Evolutionary conservation across 2,113 vertebrate genomes (phyloP).

Genomic region (Cercopithecus mona): DNA sequence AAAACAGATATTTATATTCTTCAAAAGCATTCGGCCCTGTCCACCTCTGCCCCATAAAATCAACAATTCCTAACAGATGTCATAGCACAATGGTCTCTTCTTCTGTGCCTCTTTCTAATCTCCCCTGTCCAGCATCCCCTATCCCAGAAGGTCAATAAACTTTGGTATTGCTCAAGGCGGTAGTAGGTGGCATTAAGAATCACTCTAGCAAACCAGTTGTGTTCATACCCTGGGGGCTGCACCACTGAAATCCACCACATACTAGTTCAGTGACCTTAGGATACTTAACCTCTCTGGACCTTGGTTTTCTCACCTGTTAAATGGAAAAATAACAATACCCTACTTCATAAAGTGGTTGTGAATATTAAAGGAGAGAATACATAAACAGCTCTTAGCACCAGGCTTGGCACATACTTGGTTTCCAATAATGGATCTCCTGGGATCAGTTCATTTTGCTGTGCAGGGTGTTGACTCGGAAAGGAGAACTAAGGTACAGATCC

Average conservation of each 20-base stretch:
- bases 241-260: not conserved
- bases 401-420: not conserved
- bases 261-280: not conserved
- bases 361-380: not conserved
- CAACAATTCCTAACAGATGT: not conserved
- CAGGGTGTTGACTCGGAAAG: not conserved
- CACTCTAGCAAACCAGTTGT: rapidly evolving
- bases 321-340: not conserved
- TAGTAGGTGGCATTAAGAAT: not conserved
- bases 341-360: not conserved
- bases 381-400: not conserved
- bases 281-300: not conserved
- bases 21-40: not conserved
- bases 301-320: not conserved
- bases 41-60: not conserved
- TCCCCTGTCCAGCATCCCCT: not conserved
- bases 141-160: not conserved
- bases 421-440: not conserved
- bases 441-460: not conserved
- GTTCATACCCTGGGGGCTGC: rapidly evolving
- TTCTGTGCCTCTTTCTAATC: not conserved
- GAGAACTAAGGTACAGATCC: not conserved
- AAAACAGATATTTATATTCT: not conserved
- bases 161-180: not conserved
- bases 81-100: not conserved